phyloP scores from a whole-genome alignment of 2,113 vertebrate genomes.

The Aplodontia rufa region DNA sequence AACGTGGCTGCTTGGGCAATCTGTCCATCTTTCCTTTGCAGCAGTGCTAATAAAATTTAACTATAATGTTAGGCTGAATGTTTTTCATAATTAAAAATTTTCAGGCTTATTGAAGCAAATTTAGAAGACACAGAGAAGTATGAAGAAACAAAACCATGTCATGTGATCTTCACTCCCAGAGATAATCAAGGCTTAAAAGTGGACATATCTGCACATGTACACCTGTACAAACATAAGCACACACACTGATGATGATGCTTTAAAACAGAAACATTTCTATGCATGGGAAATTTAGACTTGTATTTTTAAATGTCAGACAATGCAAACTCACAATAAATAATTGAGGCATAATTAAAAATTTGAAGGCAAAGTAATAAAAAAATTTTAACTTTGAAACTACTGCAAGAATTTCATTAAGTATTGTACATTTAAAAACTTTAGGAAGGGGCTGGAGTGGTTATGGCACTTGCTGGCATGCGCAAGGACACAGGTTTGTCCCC shows the following conservation, averaged over 20 bases:
- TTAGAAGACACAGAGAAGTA: slow-evolving; percentile 25
- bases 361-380: not conserved
- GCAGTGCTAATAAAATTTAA: slow-evolving; percentile 43
- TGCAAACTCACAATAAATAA: not conserved
- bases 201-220: not conserved
- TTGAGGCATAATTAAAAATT: not conserved
- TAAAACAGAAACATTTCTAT: not conserved
- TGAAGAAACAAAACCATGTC: not conserved
- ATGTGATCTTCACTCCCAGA: not conserved
- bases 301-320: not conserved
- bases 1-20: not conserved
- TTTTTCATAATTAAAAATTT: slow-evolving; percentile 26
- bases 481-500: too few species aligned
- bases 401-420: not conserved
- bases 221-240: too few species aligned
- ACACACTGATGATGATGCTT: not conserved
- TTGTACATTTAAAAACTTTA: not conserved
- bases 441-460: too few species aligned
- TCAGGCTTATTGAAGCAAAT: slow-evolving; percentile 15
- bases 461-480: too few species aligned
- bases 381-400: not conserved
- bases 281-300: not conserved
- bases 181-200: not conserved
- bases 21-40: not conserved
- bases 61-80: not conserved